Evolutionary conservation across 2,113 vertebrate species (phyloP), one percentile per base, ranked within the genome.

Genomic region (Sakesphorus luctuosus): DNA sequence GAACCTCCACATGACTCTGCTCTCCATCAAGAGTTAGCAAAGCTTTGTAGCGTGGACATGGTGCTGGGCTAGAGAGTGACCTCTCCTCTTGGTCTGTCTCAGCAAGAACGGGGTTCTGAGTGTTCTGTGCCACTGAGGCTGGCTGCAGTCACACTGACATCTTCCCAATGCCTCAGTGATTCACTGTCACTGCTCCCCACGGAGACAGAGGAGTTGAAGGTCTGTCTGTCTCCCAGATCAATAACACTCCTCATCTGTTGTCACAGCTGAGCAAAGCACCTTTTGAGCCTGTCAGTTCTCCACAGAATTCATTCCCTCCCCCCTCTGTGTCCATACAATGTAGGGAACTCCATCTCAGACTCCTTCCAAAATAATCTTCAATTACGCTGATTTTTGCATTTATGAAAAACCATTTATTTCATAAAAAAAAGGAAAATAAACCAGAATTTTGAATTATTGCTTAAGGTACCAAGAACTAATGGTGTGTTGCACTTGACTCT

Each of bases 41-140:
- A 35, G 52, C 33, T 29, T 67, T 59, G 0, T 1, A 29, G 67
- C 1, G 0, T 18, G 38, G 46, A 0, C 11, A 2, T 5, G 0
- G 12, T 23, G 43, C 89, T 35, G 62, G 21, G 5, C 65, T 23
- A 1, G 15, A 13, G 18, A n/a, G n/a, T 20, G 6, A 3, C 25
- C 19, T 47, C 15, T 29, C 46, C 71, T 59, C 23, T 0, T 33
- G 33, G 4, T 15, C 9, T 25, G 0, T 2, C n/a, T 18, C 25
- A 21, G 76, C 18, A 35, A 31, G 26, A n/a, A 26, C 81, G 6
- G 8, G 6, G n/a, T 3, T 80, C 68, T 15, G 0, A 4, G 15
- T 35, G 56, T 47, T 75, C 58, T 79, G 58, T 10, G 63, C 3
- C 49, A 0, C 46, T 18, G 55, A 26, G 21, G 31, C 49, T 71